Conservation (phyloP, 2,797 vertebrate species). For the Cyclopterus lumpus region DNA sequence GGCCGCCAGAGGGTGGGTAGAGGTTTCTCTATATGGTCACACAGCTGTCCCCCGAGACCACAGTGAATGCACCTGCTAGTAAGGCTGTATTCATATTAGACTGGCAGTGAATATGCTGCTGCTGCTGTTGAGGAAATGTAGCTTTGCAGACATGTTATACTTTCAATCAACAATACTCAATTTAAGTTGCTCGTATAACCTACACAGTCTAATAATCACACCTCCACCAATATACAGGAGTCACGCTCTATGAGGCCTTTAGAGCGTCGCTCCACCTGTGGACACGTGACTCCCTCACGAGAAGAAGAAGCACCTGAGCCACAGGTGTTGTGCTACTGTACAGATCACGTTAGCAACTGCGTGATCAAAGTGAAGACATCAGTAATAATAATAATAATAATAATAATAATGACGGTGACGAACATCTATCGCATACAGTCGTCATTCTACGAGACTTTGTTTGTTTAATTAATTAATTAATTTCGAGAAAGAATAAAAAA, state of each 20-base stretch:
- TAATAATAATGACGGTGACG: slow-evolving; percentile 1
- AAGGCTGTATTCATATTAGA: neutral
- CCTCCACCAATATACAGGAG: neutral
- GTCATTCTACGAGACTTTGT: slow-evolving; percentile 4
- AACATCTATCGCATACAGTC: slow-evolving; percentile 16
- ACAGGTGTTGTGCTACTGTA: slow-evolving; percentile 77
- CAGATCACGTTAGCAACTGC: slow-evolving; percentile 26
- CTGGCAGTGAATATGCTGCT: neutral
- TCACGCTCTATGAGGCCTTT: neutral
- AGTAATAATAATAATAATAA: too few species aligned
- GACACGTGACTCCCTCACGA: slow-evolving; percentile 64
- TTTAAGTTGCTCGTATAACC: neutral
- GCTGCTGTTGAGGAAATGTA: neutral
- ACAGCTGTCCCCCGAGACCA: neutral
- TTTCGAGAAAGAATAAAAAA: neutral
- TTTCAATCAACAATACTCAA: neutral
- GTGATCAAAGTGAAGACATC: slow-evolving; percentile 12
- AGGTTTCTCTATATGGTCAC: neutral
- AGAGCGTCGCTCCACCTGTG: slow-evolving; percentile 31
- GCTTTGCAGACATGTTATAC: neutral
- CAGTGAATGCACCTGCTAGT: neutral
- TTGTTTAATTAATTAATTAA: slow-evolving; percentile 10
- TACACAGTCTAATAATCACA: neutral
- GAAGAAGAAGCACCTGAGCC: slow-evolving; percentile 62
- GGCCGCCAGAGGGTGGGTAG: too few species aligned